Evolutionary conservation across 2,888 invertebrate genomes (phyloP), one percentile per base, ranked within the genome.

Genomic region (Chloroclystis v-ata): DNA sequence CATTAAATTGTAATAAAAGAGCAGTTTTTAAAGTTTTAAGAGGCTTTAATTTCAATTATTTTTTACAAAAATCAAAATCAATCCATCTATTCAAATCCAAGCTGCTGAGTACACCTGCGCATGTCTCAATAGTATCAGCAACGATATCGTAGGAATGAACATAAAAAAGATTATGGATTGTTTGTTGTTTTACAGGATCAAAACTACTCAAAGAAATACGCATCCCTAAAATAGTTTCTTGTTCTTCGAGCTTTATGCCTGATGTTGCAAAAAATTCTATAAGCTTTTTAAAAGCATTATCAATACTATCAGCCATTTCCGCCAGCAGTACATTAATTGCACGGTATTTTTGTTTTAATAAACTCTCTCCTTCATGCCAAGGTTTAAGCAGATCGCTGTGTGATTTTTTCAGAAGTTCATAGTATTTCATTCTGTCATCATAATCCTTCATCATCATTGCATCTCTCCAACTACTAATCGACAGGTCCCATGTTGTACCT

Each of bases 61-160:
- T 28, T 13, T 47, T 70, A 58, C 83, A 83, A 57, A 85, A 86
- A 62, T 85, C 76, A 56, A 87, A 83, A 28, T 82, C 68, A 37
- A 86, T 75, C 84, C 83, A 82, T 59, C 75, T 75, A 53, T 81
- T 79, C 14, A 78, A 65, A 60, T 87, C 85, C 44, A 87, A 65
- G 38, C 85, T 83, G 44, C 81, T 82, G 0, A 87, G 52, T 2
- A 82, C 54, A 35, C 84, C 86, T 28, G 79, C 81, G 49, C 75
- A 75, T 10, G 61, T 28, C 43, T 86, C 84, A 4, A 84, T 70
- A 14, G 79, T 68, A 1, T 37, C 47, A 1, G 57, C 65, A 4
- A 86, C 56, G 40, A 78, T 75, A 1, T 80, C 77, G 47, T 73
- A 75, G 29, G 72, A 68, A 14, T 67, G 65, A 13, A 84, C 48